These are phyloP conservation scores for Hydropsyche tenuis DNA, from an alignment of 1,140 invertebrate species.

Conservation along the genomic window DNA sequence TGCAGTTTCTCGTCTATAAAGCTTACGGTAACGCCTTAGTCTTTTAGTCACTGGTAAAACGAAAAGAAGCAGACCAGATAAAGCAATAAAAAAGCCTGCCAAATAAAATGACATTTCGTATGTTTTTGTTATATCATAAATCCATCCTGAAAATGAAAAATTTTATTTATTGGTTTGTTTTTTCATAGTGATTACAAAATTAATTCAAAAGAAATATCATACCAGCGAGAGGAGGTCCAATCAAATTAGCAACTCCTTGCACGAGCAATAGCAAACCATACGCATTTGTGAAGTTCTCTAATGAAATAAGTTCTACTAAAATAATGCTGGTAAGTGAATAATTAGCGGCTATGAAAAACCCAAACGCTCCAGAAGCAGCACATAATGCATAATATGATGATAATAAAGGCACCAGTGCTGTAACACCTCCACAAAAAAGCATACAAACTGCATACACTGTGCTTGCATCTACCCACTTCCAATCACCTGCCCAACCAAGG, in stretches of 20 bases:
- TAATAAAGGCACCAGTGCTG: conserved; percentile 72
- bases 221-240: conserved; percentile 88
- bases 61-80: conserved; percentile 82
- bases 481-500: conserved; percentile 87
- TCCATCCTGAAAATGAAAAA: conserved; percentile 70
- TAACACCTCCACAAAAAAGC: conserved; percentile 75
- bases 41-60: conserved; percentile 66
- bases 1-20: conserved; percentile 30
- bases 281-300: conserved; percentile 89
- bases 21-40: conserved; percentile 52
- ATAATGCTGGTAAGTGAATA: conserved; percentile 88
- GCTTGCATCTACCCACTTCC: conserved; percentile 74
- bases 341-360: conserved; percentile 85
- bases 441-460: conserved; percentile 82
- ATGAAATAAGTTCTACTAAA: conserved; percentile 81
- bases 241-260: conserved; percentile 86
- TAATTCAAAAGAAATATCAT: conserved; percentile 44
- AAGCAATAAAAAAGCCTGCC: conserved; percentile 82
- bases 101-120: conserved; percentile 88
- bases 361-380: conserved; percentile 74
- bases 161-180: neutral
- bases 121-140: conserved; percentile 77
- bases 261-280: conserved; percentile 87
- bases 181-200: no score
- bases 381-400: conserved; percentile 68